Evolutionary conservation across 2,113 vertebrate species (phyloP), one percentile per base, ranked within the genome.

Genomic region (Empidonax traillii): DNA sequence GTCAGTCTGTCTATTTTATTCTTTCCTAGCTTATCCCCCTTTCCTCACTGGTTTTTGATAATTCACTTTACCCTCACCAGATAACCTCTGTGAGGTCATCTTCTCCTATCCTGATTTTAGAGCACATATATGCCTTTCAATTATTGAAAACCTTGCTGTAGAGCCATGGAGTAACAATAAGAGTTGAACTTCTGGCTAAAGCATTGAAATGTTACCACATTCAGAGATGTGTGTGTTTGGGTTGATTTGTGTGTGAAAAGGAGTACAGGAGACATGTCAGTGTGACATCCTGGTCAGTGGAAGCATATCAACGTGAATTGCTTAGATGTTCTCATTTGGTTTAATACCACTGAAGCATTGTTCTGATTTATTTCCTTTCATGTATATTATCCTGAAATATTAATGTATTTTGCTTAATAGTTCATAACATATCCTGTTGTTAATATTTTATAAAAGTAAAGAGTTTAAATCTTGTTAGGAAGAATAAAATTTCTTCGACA

Each of bases 391-490:
- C 39, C 30, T 90, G 47, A 90, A 95, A 91, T 90, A 83, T 77
- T 77, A 74, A 88, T 77, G 27, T 59, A 37, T 83, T 93, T 94
- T 94, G n/a, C 43, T 79, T 85, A 71, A 83, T 67, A 90, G 87
- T 90, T 95, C 39, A 21, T 89, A 94, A 82, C 18, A 35, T 89
- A 55, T 35, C 59, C 23, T 81, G 35, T 47, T 88, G 44, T 87
- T 85, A 88, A 77, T 91, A 83, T 86, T 93, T 94, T 89, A 67
- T 89, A 78, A 43, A 66, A 84, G 43, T 82, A 59, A 87, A 88
- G 82, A 90, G 39, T 80, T 87, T 83, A 91, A 96, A 79, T 86
- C 79, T 53, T 86, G 65, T 88, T 83, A 91, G 41, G 52, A 78
- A 88, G 65, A 93, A 85, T 74, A 91, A 49, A 58, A 78, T 88